Percentiles rank a stretch among this genome's conserved stretches.
phyloP scores from a whole-genome alignment of 2,113 vertebrate genomes.

The Podarcis cretensis region DNA sequence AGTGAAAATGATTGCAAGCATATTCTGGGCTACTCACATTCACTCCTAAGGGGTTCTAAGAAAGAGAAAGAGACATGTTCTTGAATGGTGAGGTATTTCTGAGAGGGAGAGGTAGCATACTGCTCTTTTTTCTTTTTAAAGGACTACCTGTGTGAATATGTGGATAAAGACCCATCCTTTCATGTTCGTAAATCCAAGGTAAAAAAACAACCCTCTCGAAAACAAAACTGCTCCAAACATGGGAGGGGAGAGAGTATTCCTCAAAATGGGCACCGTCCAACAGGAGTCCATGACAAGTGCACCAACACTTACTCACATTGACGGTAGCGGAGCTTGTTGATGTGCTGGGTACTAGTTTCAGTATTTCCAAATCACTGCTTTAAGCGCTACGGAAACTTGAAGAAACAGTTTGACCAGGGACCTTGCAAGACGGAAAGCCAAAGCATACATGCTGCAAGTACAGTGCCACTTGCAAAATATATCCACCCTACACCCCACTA shows the following conservation, averaged over 20 bases:
- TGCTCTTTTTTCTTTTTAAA: not conserved
- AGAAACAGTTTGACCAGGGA: not conserved
- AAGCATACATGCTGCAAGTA: not conserved
- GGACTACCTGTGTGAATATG: not conserved
- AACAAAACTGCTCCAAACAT: not conserved
- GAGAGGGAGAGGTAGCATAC: not conserved
- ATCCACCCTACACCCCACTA: not conserved
- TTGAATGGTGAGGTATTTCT: not conserved
- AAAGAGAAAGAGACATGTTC: not conserved
- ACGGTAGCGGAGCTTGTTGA: not conserved
- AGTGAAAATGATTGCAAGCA: not conserved
- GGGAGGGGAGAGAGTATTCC: not conserved
- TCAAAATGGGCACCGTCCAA: not conserved
- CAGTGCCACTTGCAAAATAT: not conserved
- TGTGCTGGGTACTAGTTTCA: not conserved
- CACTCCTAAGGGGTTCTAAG: not conserved
- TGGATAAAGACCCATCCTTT: not conserved
- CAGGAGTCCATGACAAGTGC: not conserved
- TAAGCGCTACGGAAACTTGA: not conserved
- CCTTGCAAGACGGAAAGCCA: not conserved
- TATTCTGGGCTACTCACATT: not conserved
- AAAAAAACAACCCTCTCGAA: not conserved
- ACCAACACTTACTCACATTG: too few relatives aligned
- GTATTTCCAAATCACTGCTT: not conserved
- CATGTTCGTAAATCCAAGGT: not conserved